phyloP scores from a whole-genome alignment of 2,797 vertebrate genomes.

The Lagorchestes hirsutus region DNA sequence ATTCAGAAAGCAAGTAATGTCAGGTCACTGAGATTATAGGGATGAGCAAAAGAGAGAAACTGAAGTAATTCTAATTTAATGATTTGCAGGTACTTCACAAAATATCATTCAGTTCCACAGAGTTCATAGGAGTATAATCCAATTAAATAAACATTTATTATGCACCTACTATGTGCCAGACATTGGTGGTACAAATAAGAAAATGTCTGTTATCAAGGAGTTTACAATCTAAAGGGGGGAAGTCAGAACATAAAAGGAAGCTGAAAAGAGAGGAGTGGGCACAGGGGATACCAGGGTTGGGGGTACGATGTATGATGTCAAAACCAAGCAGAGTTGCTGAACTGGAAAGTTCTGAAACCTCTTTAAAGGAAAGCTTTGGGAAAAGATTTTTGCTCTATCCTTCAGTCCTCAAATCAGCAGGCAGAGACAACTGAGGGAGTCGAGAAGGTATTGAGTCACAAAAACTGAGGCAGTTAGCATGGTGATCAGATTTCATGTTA shows the following conservation, averaged over 20 bases:
- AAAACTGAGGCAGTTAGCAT: not conserved
- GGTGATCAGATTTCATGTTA: not conserved
- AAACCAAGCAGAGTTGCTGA: not conserved
- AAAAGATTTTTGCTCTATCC: not conserved
- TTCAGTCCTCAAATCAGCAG: not conserved
- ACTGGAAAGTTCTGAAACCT: not conserved
- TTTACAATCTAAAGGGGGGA: not conserved
- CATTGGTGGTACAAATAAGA: not conserved
- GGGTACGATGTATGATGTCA: not conserved
- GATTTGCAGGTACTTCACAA: not conserved
- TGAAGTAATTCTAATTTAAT: not conserved
- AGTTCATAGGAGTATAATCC: not conserved
- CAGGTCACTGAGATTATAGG: slow-evolving; percentile 18
- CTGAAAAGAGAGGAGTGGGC: not conserved
- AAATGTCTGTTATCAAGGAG: not conserved
- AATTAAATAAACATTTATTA: not conserved
- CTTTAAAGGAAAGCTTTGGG: not conserved
- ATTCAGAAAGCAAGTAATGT: not conserved
- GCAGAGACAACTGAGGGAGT: not conserved
- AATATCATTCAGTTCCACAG: not conserved
- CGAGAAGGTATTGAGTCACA: not conserved
- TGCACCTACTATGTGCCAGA: not conserved
- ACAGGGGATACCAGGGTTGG: not conserved
- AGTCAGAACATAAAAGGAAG: not conserved
- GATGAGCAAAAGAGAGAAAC: not conserved